phyloP scores from a whole-genome alignment of 1,140 invertebrate species.

The Pseudobourletiella spinata region DNA sequence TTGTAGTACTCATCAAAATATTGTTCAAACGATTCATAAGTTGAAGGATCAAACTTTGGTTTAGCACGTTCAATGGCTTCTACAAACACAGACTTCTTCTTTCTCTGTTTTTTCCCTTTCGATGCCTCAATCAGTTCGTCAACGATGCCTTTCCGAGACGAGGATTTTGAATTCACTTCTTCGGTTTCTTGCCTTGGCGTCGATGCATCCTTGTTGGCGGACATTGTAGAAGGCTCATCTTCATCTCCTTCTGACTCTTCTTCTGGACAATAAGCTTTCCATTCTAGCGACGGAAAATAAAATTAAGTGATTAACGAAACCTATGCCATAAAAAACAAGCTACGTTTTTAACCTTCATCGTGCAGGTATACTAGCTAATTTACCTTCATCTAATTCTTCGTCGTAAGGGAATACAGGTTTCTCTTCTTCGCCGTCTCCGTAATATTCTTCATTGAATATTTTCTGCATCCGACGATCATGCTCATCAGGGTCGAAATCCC shows the following conservation, averaged over 20 bases:
- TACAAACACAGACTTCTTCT: conserved; percentile 52
- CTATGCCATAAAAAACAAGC: no score
- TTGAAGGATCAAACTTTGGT: conserved; percentile 69
- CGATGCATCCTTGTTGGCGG: no score
- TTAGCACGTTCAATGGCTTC: conserved; percentile 48
- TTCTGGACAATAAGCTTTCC: neutral
- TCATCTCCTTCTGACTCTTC: conserved; percentile 40
- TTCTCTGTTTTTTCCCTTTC: conserved; percentile 40
- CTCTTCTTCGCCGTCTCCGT: conserved; percentile 54
- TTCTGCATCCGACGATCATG: conserved; percentile 80
- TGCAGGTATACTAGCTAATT: no score
- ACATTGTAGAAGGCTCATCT: no score
- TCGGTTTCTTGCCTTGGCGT: no score
- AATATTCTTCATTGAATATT: conserved; percentile 80
- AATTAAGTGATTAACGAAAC: no score
- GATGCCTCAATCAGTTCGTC: conserved; percentile 50
- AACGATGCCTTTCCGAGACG: neutral
- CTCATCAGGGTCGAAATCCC: conserved; percentile 86
- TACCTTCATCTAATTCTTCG: conserved; percentile 51
- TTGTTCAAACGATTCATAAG: conserved; percentile 65
- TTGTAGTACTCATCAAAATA: conserved; percentile 92
- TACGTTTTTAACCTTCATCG: no score
- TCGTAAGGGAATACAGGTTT: conserved; percentile 75
- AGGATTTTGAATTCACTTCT: neutral
- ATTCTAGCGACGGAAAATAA: neutral